These are phyloP conservation scores for Catharus minimus DNA, from an alignment of 2,113 vertebrate species.

Conservation along the genomic window DNA sequence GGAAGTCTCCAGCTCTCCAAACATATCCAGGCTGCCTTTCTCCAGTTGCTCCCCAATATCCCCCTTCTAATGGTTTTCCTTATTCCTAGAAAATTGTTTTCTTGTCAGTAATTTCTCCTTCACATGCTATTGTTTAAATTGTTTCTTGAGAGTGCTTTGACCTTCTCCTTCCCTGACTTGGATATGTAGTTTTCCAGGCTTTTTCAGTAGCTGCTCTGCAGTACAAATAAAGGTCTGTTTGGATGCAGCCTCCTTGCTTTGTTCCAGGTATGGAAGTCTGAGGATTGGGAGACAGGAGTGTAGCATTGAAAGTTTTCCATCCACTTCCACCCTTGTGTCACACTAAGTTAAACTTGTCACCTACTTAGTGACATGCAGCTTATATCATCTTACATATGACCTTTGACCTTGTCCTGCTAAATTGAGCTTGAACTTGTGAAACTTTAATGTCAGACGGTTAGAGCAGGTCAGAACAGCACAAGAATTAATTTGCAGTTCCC, in stretches of 20 bases:
- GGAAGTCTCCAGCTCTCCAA: neutral
- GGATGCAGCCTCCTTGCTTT: neutral
- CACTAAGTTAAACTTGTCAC: neutral
- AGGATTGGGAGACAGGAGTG: neutral
- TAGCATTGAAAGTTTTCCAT: neutral
- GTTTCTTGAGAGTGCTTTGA: neutral
- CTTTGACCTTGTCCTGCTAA: conserved; percentile 12
- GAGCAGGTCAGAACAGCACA: neutral
- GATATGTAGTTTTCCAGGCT: neutral
- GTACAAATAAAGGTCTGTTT: neutral
- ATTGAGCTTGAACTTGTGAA: neutral
- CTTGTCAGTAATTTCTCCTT: neutral
- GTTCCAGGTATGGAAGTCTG: neutral
- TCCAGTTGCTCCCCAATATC: neutral
- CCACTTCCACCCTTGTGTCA: neutral
- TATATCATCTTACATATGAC: neutral
- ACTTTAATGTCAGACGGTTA: neutral
- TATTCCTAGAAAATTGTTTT: neutral
- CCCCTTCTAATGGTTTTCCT: neutral
- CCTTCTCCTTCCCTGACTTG: neutral
- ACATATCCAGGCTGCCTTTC: neutral
- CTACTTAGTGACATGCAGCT: neutral
- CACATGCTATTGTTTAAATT: neutral
- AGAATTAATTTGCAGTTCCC: neutral
- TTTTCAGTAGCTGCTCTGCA: neutral